These are phyloP conservation scores for Hestina assimilis DNA, from an alignment of 1,140 invertebrate genomes.

Conservation along the genomic window DNA sequence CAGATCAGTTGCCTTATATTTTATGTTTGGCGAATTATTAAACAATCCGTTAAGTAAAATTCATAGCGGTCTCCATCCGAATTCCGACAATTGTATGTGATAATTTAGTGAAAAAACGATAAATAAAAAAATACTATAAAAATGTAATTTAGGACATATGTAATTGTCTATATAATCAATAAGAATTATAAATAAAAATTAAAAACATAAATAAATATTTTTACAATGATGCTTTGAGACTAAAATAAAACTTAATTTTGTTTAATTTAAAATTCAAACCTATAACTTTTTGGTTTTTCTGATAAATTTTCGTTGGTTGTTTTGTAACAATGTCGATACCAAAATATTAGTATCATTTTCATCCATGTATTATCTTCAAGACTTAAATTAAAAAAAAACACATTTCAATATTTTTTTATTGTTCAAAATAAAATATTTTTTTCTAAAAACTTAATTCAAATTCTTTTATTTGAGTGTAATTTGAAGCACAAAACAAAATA, in stretches of 20 bases:
- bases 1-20: not conserved
- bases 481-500: slow-evolving; percentile 2
- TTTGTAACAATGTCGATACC: too few species aligned
- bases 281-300: not conserved
- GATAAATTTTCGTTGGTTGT: not conserved
- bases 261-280: too few species aligned
- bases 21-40: not conserved
- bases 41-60: not conserved
- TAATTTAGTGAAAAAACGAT: slow-evolving; percentile 23
- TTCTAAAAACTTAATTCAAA: too few species aligned
- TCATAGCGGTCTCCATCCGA: slow-evolving; percentile 25
- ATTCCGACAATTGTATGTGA: slow-evolving; percentile 44
- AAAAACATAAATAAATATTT: slow-evolving; percentile 9
- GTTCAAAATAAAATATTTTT: too few species aligned
- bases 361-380: too few species aligned
- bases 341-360: too few species aligned
- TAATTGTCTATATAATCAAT: not conserved
- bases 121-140: not conserved
- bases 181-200: not conserved
- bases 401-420: too few species aligned
- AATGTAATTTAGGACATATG: slow-evolving; percentile 4
- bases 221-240: not conserved
- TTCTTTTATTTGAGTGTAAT: not conserved
- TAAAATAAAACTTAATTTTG: not conserved
- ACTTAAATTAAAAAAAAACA: too few species aligned